Evolutionary conservation across 2,113 vertebrate genomes (phyloP), one percentile per base, ranked within the genome.

Genomic region (Dicentrarchus labrax): DNA sequence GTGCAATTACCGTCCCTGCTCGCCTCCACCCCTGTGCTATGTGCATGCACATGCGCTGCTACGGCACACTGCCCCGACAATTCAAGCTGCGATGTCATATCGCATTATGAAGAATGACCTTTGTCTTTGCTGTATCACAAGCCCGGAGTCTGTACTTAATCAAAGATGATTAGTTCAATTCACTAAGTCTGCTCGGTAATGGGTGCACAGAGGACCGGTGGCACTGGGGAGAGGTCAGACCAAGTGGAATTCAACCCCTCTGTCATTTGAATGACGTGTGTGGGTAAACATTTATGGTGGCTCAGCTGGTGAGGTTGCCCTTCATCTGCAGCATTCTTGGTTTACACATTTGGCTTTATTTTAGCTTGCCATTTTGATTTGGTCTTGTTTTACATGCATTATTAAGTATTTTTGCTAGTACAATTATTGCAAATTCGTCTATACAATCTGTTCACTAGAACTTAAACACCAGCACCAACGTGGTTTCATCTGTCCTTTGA

Each of bases 121-220:
- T 95, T 92, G 89, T 90, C 87, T 86, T 74, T 69, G 83, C 91
- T 91, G 78, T 82, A 88, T 86, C 85, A 85, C 82, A 54, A 89
- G 92, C 91, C 88, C 67, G 62, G 64, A 88, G 92, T 92, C 82
- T 74, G 82, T 76, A 86, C 82, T 92, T 94, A 94, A 95, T 95
- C 94, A 95, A 93, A 94, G 92, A 88, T 86, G 93, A 94, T 95
- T 92, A 94, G 87, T 87, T 93, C 88, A 93, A 94, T 94, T 93
- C 93, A 83, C 90, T 76, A 80, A 80, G 79, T 90, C 88, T 92
- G 89, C 82, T 91, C 36, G 16, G 79, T 94, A 88, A 88, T 90
- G 91, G 87, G 69, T 71, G 68, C 72, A 71, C 70, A 80, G 82
- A 83, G 78, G 78, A 83, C 56, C 30, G 38, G 54, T 90, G 90